These are phyloP conservation scores for Metallyticus violacea DNA, from an alignment of 2,888 invertebrate species.

Conservation along the genomic window DNA sequence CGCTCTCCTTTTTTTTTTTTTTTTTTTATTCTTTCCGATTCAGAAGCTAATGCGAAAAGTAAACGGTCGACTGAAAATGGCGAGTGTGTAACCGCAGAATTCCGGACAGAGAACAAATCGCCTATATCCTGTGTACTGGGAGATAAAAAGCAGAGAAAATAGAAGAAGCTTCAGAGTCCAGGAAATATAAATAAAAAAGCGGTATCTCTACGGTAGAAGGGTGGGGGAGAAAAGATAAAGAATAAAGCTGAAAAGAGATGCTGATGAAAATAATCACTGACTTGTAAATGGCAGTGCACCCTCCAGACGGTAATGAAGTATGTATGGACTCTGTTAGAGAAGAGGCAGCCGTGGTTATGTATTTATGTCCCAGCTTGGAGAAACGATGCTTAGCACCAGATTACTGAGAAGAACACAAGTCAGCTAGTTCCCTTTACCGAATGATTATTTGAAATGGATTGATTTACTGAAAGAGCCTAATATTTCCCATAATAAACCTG, in stretches of 20 bases:
- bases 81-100: not conserved
- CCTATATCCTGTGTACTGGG: not conserved
- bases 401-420: not conserved
- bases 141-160: not conserved
- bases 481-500: too few relatives aligned
- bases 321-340: not conserved
- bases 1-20: not conserved
- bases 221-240: not conserved
- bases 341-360: not conserved
- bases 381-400: too few relatives aligned
- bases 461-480: not conserved
- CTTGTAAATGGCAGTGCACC: conserved; percentile 4
- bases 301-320: conserved; percentile 2
- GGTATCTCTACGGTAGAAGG: not conserved
- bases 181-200: conserved; percentile 10
- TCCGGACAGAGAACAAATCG: conserved; percentile 11
- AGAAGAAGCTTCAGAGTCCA: not conserved
- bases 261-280: conserved; percentile 1
- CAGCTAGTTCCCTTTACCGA: not conserved
- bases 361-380: not conserved
- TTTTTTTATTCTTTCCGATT: not conserved
- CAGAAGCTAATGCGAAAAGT: conserved; percentile 14
- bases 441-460: not conserved
- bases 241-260: not conserved
- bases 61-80: conserved; percentile 11